Evolutionary conservation across 2,113 vertebrate species (phyloP).

Genomic region (Laterallus jamaicensis): DNA sequence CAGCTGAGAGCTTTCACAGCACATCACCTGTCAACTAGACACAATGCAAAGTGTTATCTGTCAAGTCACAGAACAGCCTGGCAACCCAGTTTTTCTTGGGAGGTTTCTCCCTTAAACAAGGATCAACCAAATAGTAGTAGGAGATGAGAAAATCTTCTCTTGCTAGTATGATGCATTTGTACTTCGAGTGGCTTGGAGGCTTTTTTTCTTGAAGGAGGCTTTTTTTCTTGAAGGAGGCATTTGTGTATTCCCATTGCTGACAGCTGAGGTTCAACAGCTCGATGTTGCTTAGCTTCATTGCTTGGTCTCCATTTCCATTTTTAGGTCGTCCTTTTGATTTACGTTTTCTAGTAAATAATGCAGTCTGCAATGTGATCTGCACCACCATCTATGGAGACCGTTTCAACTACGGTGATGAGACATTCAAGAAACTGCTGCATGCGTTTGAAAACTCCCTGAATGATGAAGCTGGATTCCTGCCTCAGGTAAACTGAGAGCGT

Average conservation of each 20-base stretch:
- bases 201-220: not conserved
- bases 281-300: not conserved
- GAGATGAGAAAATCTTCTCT: not conserved
- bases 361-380: conserved; percentile 68
- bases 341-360: not conserved
- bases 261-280: not conserved
- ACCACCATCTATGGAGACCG: conserved; percentile 48
- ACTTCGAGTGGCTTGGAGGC: not conserved
- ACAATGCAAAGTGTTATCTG: not conserved
- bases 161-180: not conserved
- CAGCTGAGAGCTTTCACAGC: not conserved
- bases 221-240: not conserved
- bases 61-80: not conserved
- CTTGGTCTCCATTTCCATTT: not conserved
- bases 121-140: not conserved
- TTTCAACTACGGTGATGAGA: conserved; percentile 62
- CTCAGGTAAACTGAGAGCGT: conserved; percentile 29
- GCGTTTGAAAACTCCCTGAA: not conserved
- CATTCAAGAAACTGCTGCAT: conserved; percentile 28
- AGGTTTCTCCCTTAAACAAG: not conserved
- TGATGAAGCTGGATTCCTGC: not conserved
- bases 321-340: conserved; percentile 66
- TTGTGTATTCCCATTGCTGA: not conserved
- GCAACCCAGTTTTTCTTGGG: not conserved
- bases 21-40: not conserved